Conservation (phyloP, 2,797 vertebrate genomes). For the Thunnus albacares region DNA sequence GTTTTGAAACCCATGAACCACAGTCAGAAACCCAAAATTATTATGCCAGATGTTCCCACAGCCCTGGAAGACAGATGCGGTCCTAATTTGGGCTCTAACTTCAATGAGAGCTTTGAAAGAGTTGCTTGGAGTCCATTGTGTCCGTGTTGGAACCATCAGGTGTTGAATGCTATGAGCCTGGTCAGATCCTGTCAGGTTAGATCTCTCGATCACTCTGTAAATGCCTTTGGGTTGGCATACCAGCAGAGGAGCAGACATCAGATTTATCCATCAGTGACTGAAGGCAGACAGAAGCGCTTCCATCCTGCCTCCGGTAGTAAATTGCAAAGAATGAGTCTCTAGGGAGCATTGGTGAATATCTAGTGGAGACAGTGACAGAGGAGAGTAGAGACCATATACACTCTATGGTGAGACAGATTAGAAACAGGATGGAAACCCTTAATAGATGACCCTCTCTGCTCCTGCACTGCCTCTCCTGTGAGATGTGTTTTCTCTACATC, state of each 20-base stretch:
- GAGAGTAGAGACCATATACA: not conserved
- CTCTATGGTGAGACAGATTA: conserved; percentile 1
- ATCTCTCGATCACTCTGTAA: conserved; percentile 14
- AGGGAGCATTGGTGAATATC: conserved; percentile 13
- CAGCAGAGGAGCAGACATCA: conserved; percentile 27
- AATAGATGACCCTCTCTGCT: not conserved
- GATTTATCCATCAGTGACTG: conserved; percentile 50
- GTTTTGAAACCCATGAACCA: conserved; percentile 42
- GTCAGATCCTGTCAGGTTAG: conserved; percentile 40
- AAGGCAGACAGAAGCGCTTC: conserved; percentile 19
- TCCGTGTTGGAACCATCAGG: conserved; percentile 13
- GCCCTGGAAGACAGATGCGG: conserved; percentile 54
- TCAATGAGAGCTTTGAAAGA: conserved; percentile 49
- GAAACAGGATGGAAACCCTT: conserved; percentile 21
- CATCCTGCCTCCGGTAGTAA: conserved; percentile 25
- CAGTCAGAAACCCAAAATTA: conserved; percentile 36
- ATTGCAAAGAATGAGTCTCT: conserved; percentile 38
- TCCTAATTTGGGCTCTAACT: conserved; percentile 43
- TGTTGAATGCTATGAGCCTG: conserved; percentile 36
- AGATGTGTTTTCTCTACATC: not conserved
- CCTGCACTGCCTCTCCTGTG: not conserved
- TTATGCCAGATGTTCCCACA: conserved; percentile 37
- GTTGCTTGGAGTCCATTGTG: conserved; percentile 7
- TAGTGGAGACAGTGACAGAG: conserved; percentile 9
- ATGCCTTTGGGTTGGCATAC: not conserved